These are phyloP conservation scores for Arremon brunneinucha DNA, from an alignment of 2,797 vertebrate species.

Conservation along the genomic window DNA sequence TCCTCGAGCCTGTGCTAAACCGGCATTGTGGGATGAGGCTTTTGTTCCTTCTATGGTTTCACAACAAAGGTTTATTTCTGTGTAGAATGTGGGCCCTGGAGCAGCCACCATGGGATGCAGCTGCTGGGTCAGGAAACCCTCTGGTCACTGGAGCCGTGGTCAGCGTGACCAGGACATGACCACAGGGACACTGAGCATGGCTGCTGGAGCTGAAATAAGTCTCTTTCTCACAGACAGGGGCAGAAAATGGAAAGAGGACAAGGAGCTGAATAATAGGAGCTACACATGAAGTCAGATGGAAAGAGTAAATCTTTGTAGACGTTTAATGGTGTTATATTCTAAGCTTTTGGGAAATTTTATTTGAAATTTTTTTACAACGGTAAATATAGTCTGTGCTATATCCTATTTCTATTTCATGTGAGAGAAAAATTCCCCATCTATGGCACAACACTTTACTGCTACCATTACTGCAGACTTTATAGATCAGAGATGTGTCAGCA, in stretches of 20 bases:
- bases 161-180: not conserved
- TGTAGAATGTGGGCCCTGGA: not conserved
- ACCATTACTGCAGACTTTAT: slow-evolving; percentile 75
- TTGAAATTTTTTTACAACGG: slow-evolving; percentile 68
- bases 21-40: not conserved
- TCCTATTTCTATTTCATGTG: slow-evolving; percentile 66
- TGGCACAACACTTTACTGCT: slow-evolving; percentile 70
- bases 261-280: slow-evolving; percentile 27
- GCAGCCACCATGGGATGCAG: fast-evolving
- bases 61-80: not conserved
- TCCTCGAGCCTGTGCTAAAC: not conserved
- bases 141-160: not conserved
- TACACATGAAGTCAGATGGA: slow-evolving; percentile 53
- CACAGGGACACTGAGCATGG: not conserved
- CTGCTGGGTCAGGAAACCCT: not conserved
- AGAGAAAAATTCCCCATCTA: slow-evolving; percentile 69
- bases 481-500: slow-evolving; percentile 76
- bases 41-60: not conserved
- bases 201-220: not conserved
- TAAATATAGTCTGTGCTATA: slow-evolving; percentile 65
- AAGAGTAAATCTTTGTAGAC: slow-evolving; percentile 64
- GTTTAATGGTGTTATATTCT: slow-evolving; percentile 67
- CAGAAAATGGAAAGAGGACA: slow-evolving; percentile 1
- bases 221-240: not conserved
- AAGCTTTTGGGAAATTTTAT: slow-evolving; percentile 70